phyloP scores from a whole-genome alignment of 2,797 vertebrate genomes.

The Discoglossus pictus region DNA sequence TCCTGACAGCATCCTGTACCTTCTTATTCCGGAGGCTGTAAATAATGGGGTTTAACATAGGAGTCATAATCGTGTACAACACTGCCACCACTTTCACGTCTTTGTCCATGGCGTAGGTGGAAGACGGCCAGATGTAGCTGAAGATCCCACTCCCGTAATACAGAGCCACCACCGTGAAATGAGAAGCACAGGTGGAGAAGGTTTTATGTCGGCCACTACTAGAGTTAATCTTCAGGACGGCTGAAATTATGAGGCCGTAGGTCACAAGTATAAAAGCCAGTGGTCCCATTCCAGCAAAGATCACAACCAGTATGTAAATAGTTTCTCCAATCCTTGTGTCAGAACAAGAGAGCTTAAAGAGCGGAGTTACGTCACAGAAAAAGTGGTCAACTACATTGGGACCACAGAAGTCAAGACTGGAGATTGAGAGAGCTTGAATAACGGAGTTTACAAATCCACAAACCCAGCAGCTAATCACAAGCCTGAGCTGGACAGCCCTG shows the following conservation, averaged over 20 bases:
- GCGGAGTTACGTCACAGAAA: conserved; percentile 50
- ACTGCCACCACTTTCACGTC: conserved; percentile 43
- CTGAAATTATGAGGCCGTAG: conserved; percentile 30
- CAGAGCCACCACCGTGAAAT: conserved; percentile 40
- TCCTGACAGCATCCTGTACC: conserved; percentile 34
- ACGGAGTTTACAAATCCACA: conserved; percentile 34
- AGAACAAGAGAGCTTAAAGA: conserved; percentile 53
- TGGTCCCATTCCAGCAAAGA: conserved; percentile 38
- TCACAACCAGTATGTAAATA: conserved; percentile 20
- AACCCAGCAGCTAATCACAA: conserved; percentile 33
- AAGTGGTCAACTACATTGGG: conserved; percentile 48
- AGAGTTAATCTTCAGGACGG: conserved; percentile 34
- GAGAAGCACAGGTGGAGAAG: conserved; percentile 44
- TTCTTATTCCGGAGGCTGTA: conserved; percentile 43
- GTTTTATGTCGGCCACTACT: conserved; percentile 23
- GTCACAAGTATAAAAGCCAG: conserved; percentile 52
- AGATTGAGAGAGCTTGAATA: conserved; percentile 29
- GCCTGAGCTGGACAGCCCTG: conserved; percentile 11
- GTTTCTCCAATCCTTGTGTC: conserved; percentile 49
- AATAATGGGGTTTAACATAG: conserved; percentile 45
- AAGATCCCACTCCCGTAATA: conserved; percentile 47
- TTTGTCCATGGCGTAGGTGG: conserved; percentile 43
- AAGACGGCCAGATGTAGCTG: conserved; percentile 45
- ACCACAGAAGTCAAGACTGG: conserved; percentile 38
- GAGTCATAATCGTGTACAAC: conserved; percentile 44